phyloP scores from a whole-genome alignment of 2,113 vertebrate genomes.

The Rhipidura dahli region DNA sequence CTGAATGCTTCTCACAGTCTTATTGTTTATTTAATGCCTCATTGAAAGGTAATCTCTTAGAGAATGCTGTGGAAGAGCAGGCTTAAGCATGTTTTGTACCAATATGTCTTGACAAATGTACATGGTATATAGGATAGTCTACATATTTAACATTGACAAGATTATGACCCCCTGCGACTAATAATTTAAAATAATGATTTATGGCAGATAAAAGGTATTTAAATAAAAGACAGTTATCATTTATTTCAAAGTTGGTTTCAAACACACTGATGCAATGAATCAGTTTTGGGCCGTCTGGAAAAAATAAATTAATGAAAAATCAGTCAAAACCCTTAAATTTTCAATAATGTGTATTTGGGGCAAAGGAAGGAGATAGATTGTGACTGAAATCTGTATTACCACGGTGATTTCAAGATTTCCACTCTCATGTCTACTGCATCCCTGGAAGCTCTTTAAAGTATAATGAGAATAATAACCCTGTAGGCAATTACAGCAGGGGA shows the following conservation, averaged over 20 bases:
- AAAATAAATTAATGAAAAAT: neutral
- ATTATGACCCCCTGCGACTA: neutral
- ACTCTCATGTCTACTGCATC: neutral
- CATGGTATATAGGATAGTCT: neutral
- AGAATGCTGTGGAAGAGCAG: neutral
- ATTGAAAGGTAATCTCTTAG: neutral
- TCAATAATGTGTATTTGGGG: neutral
- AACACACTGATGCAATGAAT: neutral
- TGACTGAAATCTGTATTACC: neutral
- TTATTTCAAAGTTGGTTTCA: neutral
- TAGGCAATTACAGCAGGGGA: neutral
- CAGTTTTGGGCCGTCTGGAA: neutral
- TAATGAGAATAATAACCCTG: neutral
- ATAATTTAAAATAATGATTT: neutral
- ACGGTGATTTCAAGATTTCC: neutral
- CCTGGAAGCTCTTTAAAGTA: neutral
- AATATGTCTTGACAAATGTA: neutral
- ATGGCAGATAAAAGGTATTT: neutral
- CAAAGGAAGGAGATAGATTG: neutral
- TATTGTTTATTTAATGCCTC: neutral
- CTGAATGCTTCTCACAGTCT: neutral
- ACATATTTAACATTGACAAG: neutral
- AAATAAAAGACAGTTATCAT: neutral
- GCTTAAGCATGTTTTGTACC: neutral
- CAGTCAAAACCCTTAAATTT: neutral